Evolutionary conservation across 2,888 invertebrate genomes (phyloP), one percentile per base, ranked within the genome.

Genomic region (Poecilus cupreus): DNA sequence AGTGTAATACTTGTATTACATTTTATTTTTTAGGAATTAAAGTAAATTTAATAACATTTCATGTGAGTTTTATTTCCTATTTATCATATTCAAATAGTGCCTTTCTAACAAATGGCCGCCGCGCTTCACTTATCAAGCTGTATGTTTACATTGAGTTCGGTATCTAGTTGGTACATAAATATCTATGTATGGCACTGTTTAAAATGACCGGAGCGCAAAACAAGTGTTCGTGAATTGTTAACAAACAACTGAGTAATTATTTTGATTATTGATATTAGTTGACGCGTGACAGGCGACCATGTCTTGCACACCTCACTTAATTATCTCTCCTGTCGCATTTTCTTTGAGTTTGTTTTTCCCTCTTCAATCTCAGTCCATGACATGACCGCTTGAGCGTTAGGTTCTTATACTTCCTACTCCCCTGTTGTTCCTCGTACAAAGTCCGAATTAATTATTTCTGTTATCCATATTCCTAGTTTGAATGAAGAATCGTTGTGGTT

Each of bases 181-280:
- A n/a, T n/a, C n/a, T n/a, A n/a, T n/a, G n/a, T n/a, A n/a, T n/a
- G n/a, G n/a, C n/a, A n/a, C n/a, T n/a, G n/a, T n/a, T n/a, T n/a
- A n/a, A n/a, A n/a, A n/a, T n/a, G n/a, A n/a, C n/a, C n/a, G n/a
- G n/a, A n/a, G n/a, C n/a, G n/a, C n/a, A n/a, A n/a, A n/a, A n/a
- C n/a, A 5, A 3, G 26, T 26, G 26, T 26, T 26, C 26, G 3
- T 26, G 26, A 26, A 68, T 37, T 60, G 60, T 57, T 76, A 20
- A 60, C 46, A 77, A 77, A 77, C 77, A 26, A 74, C 10, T 13
- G 3, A 39, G 26, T 60, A 57, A 77, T 77, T 77, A 77, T 77
- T 60, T 43, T 60, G 77, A 77, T 77, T 77, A 77, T 77, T 77
- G 60, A 77, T 60, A 77, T 60, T n/a, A 18, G 5, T 60, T 57